phyloP scores from a whole-genome alignment of 1,140 invertebrate genomes.

The Trichomalopsis sarcophagae region DNA sequence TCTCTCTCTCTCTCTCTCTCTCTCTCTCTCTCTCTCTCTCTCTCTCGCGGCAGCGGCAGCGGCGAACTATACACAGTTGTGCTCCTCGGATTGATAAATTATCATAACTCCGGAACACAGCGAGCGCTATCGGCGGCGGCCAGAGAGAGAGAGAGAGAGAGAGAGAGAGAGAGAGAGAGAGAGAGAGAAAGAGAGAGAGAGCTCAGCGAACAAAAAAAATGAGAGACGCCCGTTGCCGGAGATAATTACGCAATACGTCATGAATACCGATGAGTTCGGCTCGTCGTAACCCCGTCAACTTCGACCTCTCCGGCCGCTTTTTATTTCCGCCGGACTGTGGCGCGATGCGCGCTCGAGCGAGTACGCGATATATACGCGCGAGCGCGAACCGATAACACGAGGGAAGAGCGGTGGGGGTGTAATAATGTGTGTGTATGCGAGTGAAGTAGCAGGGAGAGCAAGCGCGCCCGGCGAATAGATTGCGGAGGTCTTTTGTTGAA shows the following conservation, averaged over 20 bases:
- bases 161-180: neutral
- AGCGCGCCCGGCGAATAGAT: neutral
- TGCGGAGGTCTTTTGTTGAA: conserved; percentile 6
- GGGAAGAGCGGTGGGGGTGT: neutral
- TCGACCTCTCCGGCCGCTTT: conserved; percentile 46
- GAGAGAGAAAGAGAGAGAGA: conserved; percentile 2
- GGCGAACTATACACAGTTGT: neutral
- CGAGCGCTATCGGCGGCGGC: conserved; percentile 19
- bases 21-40: conserved; percentile 6
- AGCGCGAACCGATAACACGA: conserved; percentile 33
- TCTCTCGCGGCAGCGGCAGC: neutral
- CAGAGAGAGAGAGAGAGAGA: conserved; percentile 10
- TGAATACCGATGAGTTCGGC: conserved; percentile 34
- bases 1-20: too few relatives aligned
- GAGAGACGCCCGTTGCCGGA: neutral
- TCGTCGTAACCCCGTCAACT: conserved; percentile 50
- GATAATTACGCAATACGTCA: conserved; percentile 52
- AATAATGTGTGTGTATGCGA: conserved; percentile 12
- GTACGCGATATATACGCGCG: conserved; percentile 36
- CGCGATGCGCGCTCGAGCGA: conserved; percentile 28
- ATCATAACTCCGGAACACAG: conserved; percentile 46
- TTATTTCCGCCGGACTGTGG: conserved; percentile 25
- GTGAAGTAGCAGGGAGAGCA: neutral
- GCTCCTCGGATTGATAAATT: conserved; percentile 46
- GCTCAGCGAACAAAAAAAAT: neutral